Percentiles rank a stretch among this genome's conserved stretches.
Conservation (phyloP, 2,888 invertebrate genomes). For the Cyclophora punctaria region DNA sequence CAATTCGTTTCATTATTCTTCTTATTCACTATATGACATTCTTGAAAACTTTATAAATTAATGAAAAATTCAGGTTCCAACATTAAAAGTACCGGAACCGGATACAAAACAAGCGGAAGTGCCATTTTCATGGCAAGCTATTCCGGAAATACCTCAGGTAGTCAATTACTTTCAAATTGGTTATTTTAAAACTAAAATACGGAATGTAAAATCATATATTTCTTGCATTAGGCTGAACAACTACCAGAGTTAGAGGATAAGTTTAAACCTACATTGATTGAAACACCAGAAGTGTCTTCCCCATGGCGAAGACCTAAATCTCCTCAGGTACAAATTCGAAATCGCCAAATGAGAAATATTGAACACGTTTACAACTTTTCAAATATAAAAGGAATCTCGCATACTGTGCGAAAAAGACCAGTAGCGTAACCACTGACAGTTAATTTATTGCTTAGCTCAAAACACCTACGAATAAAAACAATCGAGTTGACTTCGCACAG, state of each 20-base stretch:
- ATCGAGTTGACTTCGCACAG: too few relatives aligned
- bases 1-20: too few relatives aligned
- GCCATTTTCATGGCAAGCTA: constrained; percentile 63
- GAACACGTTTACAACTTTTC: too few relatives aligned
- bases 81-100: constrained; percentile 39
- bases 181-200: constrained; percentile 1
- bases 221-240: constrained; percentile 58
- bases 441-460: too few relatives aligned
- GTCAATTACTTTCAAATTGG: constrained; percentile 8
- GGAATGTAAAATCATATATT: constrained; percentile 10
- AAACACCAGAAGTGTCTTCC: constrained; percentile 40
- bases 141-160: constrained; percentile 71
- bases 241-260: constrained; percentile 60
- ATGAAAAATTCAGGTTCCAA: constrained; percentile 39
- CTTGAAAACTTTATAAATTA: too few relatives aligned
- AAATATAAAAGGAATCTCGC: too few relatives aligned
- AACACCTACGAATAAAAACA: too few relatives aligned
- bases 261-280: constrained; percentile 58
- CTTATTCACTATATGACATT: too few relatives aligned
- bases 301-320: constrained; percentile 60
- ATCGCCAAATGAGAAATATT: neutral
- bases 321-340: constrained; percentile 48
- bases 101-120: constrained; percentile 49
- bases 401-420: too few relatives aligned
- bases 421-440: too few relatives aligned